Percentiles rank a stretch among this genome's conserved stretches.
Conservation (phyloP, 2,113 vertebrate genomes). For the Gracilinanus agilis region DNA sequence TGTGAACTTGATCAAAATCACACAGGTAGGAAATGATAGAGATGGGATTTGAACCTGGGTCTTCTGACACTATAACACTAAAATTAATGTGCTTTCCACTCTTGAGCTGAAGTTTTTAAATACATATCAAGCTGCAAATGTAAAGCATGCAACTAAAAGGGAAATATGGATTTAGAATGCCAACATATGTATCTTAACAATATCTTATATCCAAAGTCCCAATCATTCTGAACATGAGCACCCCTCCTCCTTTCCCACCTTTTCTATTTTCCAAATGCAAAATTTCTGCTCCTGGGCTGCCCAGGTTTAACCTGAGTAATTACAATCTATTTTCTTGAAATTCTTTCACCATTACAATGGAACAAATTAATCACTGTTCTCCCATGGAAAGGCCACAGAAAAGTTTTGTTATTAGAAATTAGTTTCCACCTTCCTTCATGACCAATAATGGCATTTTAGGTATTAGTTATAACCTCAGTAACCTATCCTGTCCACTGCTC, state of each 20-base stretch:
- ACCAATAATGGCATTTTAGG: neutral
- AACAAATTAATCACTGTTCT: neutral
- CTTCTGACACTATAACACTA: neutral
- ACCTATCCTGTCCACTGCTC: no score
- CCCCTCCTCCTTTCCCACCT: neutral
- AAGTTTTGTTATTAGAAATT: neutral
- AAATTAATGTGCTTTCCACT: neutral
- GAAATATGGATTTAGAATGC: slow-evolving; percentile 22
- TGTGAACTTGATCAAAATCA: neutral
- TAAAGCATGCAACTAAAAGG: slow-evolving; percentile 5
- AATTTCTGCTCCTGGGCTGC: neutral
- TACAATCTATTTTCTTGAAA: neutral
- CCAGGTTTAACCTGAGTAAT: neutral
- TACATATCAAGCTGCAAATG: neutral
- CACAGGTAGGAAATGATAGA: neutral
- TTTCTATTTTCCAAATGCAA: neutral
- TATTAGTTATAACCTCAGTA: neutral
- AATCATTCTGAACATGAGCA: neutral
- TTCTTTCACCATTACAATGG: neutral
- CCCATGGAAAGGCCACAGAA: neutral
- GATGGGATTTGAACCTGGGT: neutral
- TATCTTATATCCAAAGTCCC: neutral
- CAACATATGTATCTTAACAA: neutral
- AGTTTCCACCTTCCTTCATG: neutral
- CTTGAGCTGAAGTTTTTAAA: neutral